Evolutionary conservation across 1,140 invertebrate species (phyloP), one percentile per base, ranked within the genome.

Genomic region (Globodera rostochiensis): DNA sequence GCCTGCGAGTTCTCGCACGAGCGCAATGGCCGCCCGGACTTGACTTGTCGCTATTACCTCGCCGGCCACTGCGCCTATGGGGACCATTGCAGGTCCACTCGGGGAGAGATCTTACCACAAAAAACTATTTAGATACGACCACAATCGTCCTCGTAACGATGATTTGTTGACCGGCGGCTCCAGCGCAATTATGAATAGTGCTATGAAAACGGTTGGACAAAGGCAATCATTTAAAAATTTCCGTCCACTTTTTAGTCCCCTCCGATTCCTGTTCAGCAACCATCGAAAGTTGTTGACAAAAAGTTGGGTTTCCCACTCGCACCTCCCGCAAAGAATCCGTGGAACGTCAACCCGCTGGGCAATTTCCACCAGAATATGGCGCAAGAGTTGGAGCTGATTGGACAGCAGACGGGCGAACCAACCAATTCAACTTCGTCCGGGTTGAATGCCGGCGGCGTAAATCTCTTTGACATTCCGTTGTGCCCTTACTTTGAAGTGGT

Each of bases 1-100:
- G 13, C 71, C 25, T 84, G 82, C 74, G 49, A 36, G 21, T 84
- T 85, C 81, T 84, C 82, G 45, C 82, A 84, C 75, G 82, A 84
- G 25, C 74, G 77, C 5, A 84, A 84, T 74, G 83, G 60, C 8
- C 69, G 73, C 19, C 83, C 74, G 9, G 82, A 84, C 60, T 64
- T 84, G 77, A 67, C 50, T 15, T 84, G 82, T 74, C 70, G 74
- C 46, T 84, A 85, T 50, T 84, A 85, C 73, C 64, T 81, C 19
- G 80, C 80, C 11, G 82, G 82, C 19, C 21, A 83, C 15, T 84
- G 82, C 36, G 36, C 70, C n/a, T 84, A 84, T 47, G 82, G 82
- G 3, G 49, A 36, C 4, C 47, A 25, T 4, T 84, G 84, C 77
- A 60, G 82, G 82, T 84, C n/a, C n/a, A 77, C 21, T 11, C 36